Conservation (phyloP, 2,888 invertebrate species). For the Euspilapteryx auroguttella region DNA sequence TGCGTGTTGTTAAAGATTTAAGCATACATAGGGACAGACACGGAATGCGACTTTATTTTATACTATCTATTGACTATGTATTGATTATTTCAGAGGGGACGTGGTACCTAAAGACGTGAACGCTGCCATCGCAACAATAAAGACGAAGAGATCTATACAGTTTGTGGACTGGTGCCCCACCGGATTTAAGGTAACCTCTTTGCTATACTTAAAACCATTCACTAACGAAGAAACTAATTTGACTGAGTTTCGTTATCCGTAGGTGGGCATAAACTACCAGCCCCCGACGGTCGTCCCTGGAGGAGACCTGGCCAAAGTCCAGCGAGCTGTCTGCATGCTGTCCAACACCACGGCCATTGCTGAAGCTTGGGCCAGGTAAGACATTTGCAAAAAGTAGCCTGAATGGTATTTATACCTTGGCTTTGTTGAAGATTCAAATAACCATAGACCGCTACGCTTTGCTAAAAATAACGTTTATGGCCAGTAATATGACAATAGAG, state of each 20-base stretch:
- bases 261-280: slow-evolving; percentile 86
- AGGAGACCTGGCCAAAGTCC: slow-evolving; percentile 90
- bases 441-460: too few species aligned
- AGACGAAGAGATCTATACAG: slow-evolving; percentile 90
- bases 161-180: slow-evolving; percentile 90
- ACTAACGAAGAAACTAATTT: neutral
- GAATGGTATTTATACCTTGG: too few species aligned
- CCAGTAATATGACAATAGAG: too few species aligned
- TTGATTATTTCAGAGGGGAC: slow-evolving; percentile 67
- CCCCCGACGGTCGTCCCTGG: slow-evolving; percentile 90
- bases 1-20: too few species aligned
- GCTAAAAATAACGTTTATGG: too few species aligned
- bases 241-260: neutral
- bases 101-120: slow-evolving; percentile 94
- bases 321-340: slow-evolving; percentile 95
- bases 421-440: too few species aligned
- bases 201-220: neutral
- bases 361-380: slow-evolving; percentile 89
- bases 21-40: too few species aligned
- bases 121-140: slow-evolving; percentile 90
- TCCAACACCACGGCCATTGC: slow-evolving; percentile 96
- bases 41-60: too few species aligned
- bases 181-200: slow-evolving; percentile 63
- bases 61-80: too few species aligned
- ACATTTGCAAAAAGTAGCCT: too few species aligned